These are phyloP conservation scores for Pangasius djambal DNA, from an alignment of 2,797 vertebrate species.

Conservation along the genomic window DNA sequence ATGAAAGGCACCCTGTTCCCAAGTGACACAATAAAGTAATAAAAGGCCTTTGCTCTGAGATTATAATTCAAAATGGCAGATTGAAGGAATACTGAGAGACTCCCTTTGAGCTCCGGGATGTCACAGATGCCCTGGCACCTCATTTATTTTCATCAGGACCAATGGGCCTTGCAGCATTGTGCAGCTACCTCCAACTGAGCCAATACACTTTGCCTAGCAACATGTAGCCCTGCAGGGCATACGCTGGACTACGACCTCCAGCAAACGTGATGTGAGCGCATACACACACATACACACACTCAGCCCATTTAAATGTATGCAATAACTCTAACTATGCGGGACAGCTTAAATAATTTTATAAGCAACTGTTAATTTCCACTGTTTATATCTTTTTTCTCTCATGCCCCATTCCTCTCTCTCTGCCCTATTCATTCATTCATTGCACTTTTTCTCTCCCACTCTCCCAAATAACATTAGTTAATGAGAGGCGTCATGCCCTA, in stretches of 20 bases:
- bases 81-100: slow-evolving; percentile 43
- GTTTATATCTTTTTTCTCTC: neutral
- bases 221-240: slow-evolving; percentile 57
- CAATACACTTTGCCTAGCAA: slow-evolving; percentile 64
- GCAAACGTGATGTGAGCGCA: slow-evolving; percentile 28
- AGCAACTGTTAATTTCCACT: slow-evolving; percentile 18
- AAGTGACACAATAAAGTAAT: slow-evolving; percentile 39
- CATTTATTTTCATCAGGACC: slow-evolving; percentile 68
- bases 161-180: slow-evolving; percentile 63
- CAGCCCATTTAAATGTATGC: slow-evolving; percentile 16
- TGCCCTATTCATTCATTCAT: slow-evolving; percentile 41
- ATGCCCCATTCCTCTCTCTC: slow-evolving; percentile 17
- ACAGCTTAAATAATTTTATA: slow-evolving; percentile 25
- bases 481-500: slow-evolving; percentile 65
- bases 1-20: slow-evolving; percentile 19
- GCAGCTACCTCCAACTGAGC: slow-evolving; percentile 62
- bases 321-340: slow-evolving; percentile 22
- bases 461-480: slow-evolving; percentile 65
- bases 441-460: slow-evolving; percentile 53
- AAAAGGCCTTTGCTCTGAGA: slow-evolving; percentile 48
- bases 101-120: slow-evolving; percentile 52
- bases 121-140: slow-evolving; percentile 66
- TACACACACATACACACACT: neutral
- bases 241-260: slow-evolving; percentile 56
- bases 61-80: slow-evolving; percentile 55